A percentile compares a stretch with the other conserved stretches of the same genome.
Conservation (phyloP, 2,797 vertebrate species). For the Acipenser oxyrinchus region DNA sequence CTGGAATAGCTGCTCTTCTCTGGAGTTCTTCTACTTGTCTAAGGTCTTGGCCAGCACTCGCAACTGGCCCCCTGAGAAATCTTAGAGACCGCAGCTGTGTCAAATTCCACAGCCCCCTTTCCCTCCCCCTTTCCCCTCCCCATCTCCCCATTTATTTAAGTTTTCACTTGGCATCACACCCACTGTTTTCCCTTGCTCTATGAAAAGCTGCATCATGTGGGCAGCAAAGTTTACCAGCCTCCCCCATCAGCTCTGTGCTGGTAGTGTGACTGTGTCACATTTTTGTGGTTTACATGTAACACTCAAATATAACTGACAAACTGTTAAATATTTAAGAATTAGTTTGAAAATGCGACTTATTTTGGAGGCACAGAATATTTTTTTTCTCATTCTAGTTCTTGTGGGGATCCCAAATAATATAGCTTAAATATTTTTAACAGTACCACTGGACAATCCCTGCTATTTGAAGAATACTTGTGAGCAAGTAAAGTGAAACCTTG, state of each 20-base stretch:
- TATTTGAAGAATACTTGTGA: too few relatives aligned
- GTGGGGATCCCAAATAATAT: too few relatives aligned
- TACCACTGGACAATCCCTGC: too few relatives aligned
- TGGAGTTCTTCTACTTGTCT: slow-evolving; percentile 6
- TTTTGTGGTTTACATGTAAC: not conserved
- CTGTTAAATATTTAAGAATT: too few relatives aligned
- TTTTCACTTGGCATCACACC: not conserved
- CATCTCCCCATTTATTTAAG: not conserved
- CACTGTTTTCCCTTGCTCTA: not conserved
- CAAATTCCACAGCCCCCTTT: not conserved
- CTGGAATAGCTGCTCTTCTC: not conserved
- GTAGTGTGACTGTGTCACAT: not conserved
- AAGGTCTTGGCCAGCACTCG: not conserved
- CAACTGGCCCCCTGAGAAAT: not conserved
- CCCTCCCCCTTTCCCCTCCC: not conserved
- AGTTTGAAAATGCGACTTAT: too few relatives aligned
- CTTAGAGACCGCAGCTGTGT: not conserved
- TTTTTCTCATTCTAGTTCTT: too few relatives aligned
- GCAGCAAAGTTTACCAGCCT: too few relatives aligned
- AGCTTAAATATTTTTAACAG: too few relatives aligned
- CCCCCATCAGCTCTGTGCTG: not conserved
- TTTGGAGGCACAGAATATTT: too few relatives aligned
- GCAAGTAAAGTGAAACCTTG: too few relatives aligned
- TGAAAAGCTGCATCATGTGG: not conserved
- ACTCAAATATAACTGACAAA: too few relatives aligned